Conservation (phyloP, 2,797 vertebrate species). For the Danio kyathit region DNA sequence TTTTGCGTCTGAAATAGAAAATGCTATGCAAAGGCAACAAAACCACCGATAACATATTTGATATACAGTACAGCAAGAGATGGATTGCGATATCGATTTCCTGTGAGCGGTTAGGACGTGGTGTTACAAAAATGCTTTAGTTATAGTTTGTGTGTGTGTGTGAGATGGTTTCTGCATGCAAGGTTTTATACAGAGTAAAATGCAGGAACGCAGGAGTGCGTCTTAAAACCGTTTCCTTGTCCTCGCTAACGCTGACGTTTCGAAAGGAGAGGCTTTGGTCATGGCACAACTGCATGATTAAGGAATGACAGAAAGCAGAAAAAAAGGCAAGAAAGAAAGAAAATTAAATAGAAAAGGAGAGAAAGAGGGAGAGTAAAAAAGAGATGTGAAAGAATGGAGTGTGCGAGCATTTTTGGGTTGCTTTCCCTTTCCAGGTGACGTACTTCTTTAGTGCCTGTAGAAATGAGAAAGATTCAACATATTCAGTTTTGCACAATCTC, state of each 20-base stretch:
- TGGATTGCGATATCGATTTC: constrained; percentile 1
- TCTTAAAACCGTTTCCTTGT: constrained; percentile 42
- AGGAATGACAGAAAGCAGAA: constrained; percentile 68
- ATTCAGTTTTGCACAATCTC: background rate
- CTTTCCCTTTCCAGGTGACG: constrained; percentile 44
- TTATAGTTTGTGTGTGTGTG: background rate
- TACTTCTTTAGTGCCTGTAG: constrained; percentile 45
- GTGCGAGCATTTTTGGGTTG: constrained; percentile 59
- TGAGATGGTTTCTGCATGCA: constrained; percentile 81
- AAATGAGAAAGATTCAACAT: background rate
- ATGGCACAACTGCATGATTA: constrained; percentile 79
- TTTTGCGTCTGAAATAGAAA: constrained; percentile 8
- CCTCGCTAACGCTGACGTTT: constrained; percentile 53
- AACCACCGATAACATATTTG: background rate
- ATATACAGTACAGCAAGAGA: background rate
- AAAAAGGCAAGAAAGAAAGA: constrained; percentile 40
- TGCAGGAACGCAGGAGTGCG: constrained; percentile 12
- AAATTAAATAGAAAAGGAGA: constrained; percentile 25
- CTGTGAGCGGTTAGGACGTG: background rate
- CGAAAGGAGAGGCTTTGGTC: constrained; percentile 72
- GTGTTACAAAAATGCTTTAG: constrained; percentile 13
- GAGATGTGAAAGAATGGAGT: constrained; percentile 44
- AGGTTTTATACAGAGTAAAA: constrained; percentile 50
- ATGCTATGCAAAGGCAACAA: background rate
- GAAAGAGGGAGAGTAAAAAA: background rate